Evolutionary conservation across 2,888 invertebrate genomes (phyloP), one percentile per base, ranked within the genome.

Genomic region (Aphidius colemani): DNA sequence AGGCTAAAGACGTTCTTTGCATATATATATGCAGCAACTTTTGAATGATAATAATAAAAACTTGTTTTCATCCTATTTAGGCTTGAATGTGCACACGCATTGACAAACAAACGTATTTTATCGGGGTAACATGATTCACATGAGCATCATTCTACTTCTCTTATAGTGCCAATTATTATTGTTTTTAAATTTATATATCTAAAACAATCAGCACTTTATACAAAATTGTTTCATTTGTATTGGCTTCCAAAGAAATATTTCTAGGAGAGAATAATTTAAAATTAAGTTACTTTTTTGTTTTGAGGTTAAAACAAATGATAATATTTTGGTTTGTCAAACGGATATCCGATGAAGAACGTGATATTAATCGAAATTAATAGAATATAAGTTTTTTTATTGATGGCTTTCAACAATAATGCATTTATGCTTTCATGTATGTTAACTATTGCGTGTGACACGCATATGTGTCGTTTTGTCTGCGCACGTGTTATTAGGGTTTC

Each of bases 401-500:
- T n/a, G n/a, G n/a, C n/a, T n/a, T n/a, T 8, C 0, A 10, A 8
- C 50, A 9, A 9, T 40, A 39, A 10, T n/a, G 39, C 10, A 53
- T 18, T 18, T 18, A 18, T 18, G 39, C 40, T 53, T 30, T 40
- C n/a, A n/a, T 53, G 53, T 9, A 53, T 30, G 18, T 51, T 59
- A 56, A 53, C 63, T 58, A 56, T 67, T 67, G 70, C 74, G 72
- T 71, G 77, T 74, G 72, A 62, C 74, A 75, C 75, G 77, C 75
- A 77, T 74, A 77, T 77, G 73, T 77, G 76, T 77, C 76, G 75
- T 70, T 72, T 62, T 69, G 69, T 72, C 71, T 72, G 74, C 73
- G 76, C 80, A 78, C 78, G 76, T 74, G 72, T 74, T 79, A 80
- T 72, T 80, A 80, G 80, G 80, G 70, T 73, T 75, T 70, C 78